Percentiles rank a stretch among this genome's conserved stretches.
Evolutionary conservation across 2,113 vertebrate species (phyloP).

Genomic region (Channa maculata): DNA sequence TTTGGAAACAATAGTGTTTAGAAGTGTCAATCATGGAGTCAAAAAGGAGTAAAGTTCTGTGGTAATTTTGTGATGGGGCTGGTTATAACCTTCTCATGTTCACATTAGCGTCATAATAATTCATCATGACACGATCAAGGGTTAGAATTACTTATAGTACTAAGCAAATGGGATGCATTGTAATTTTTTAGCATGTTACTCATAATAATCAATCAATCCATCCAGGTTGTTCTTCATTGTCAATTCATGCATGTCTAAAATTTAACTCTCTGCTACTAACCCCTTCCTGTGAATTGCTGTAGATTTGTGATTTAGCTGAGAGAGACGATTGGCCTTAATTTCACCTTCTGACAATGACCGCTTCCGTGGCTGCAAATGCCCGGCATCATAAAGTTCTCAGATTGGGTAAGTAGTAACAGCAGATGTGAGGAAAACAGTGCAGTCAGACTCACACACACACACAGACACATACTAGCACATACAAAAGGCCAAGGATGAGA

Average conservation of each 20-base stretch:
- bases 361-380: constrained; percentile 79
- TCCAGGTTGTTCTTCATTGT: constrained; percentile 81
- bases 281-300: constrained; percentile 87
- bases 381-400: constrained; percentile 82
- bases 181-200: constrained; percentile 60
- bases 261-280: constrained; percentile 90
- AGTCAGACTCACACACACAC: not conserved
- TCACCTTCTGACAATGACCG: constrained; percentile 92
- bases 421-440: constrained; percentile 6
- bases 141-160: constrained; percentile 8
- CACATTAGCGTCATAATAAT: constrained; percentile 1
- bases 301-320: constrained; percentile 93
- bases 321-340: constrained; percentile 88
- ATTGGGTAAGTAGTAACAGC: constrained; percentile 88
- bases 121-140: constrained; percentile 4
- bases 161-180: constrained; percentile 1
- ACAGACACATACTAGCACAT: no score
- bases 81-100: not conserved
- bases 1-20: not conserved
- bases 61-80: constrained; percentile 2
- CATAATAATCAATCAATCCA: constrained; percentile 66
- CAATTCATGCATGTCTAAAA: constrained; percentile 76
- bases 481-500: constrained; percentile 6
- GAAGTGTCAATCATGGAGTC: not conserved
- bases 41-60: not conserved